Conservation (phyloP, 2,113 vertebrate genomes). For the Scartelaos histophorus region DNA sequence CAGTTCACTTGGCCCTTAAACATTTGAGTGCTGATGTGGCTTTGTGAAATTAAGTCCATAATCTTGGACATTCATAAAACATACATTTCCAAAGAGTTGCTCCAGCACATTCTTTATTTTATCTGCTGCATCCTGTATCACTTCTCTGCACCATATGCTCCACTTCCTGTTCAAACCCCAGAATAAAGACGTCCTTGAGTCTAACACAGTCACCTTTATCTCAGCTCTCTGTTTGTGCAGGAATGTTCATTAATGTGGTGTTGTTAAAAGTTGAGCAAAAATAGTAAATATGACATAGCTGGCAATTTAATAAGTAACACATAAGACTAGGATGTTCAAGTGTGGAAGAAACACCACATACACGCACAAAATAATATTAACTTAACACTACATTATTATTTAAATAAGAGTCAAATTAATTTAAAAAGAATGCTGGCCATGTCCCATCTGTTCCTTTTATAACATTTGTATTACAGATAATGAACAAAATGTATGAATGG, state of each 20-base stretch:
- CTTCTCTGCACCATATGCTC: constrained; percentile 4
- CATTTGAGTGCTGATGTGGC: neutral
- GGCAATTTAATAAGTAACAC: neutral
- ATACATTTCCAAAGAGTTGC: neutral
- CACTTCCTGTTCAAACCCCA: constrained; percentile 1
- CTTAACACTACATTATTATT: too few relatives aligned
- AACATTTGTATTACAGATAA: too few relatives aligned
- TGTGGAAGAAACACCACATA: neutral
- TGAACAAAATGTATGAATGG: neutral
- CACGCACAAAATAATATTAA: too few relatives aligned
- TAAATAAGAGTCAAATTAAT: too few relatives aligned
- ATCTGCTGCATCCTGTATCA: neutral
- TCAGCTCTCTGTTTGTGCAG: neutral
- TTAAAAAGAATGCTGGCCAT: too few relatives aligned
- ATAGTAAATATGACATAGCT: neutral
- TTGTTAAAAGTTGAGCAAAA: neutral
- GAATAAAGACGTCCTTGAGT: constrained; percentile 7
- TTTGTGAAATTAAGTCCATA: neutral
- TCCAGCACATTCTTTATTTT: constrained; percentile 7
- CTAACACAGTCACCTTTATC: neutral
- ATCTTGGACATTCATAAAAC: neutral
- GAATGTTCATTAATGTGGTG: neutral
- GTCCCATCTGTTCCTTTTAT: too few relatives aligned
- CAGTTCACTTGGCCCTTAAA: neutral
- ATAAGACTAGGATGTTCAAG: neutral